Evolutionary conservation across 2,113 vertebrate species (phyloP), one percentile per base, ranked within the genome.

Genomic region (Typhlomys cinereus): DNA sequence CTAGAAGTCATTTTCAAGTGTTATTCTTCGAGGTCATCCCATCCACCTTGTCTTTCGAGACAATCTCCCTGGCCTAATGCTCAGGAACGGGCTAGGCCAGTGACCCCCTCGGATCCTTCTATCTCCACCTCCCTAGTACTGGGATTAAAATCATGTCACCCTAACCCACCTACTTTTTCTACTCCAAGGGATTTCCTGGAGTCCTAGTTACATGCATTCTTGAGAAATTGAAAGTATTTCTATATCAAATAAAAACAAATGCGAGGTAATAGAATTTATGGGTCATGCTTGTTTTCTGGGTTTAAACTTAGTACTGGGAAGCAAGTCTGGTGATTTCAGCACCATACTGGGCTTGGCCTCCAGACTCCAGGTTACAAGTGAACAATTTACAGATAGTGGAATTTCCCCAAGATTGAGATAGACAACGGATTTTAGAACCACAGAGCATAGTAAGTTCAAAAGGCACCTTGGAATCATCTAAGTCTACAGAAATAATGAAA

Each of bases 371-470:
- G 70, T 23, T 86, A 9, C 7, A 41, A 62, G 29, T 64, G 67
- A 94, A 54, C 59, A 73, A 36, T 87, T 80, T 62, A 48, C 39
- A 86, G 54, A 71, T 67, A 86, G 75, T 74, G 89, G 92, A 93
- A 94, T 93, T 95, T 94, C 80, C 88, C 87, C 89, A 89, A 83
- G 57, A 44, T 70, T 84, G 44, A 34, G 36, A 85, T 54, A 57
- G 7, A 39, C 61, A 46, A 80, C 25, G 52, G 27, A 44, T 39
- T 93, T 92, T 36, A 67, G 75, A 92, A 62, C 50, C 70, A 67
- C 1, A 4, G 36, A 59, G 34, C 36, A 41, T 34, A 36, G 9
- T 86, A 52, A 81, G 57, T 81, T 91, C 54, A 85, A 81, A 91
- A 87, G 61, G 62, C 84, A 89, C 71, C 75, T 73, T 87, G 84